Percentiles rank a stretch among this genome's conserved stretches.
These are phyloP conservation scores for Clanis bilineata DNA, from an alignment of 2,888 invertebrate species.

Conservation along the genomic window DNA sequence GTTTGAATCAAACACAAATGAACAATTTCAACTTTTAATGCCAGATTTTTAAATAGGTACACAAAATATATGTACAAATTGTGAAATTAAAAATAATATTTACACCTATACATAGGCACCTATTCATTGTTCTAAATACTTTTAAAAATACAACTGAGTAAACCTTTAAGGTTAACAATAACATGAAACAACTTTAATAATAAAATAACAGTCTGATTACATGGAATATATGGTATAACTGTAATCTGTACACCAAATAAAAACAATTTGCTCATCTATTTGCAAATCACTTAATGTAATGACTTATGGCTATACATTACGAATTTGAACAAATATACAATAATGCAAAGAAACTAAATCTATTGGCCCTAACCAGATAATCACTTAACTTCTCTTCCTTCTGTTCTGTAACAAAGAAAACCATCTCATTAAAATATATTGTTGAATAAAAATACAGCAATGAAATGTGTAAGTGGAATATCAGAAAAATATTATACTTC, in stretches of 20 bases:
- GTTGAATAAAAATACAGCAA: not conserved
- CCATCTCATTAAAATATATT: not conserved
- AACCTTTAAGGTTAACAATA: not conserved
- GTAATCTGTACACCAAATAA: not conserved
- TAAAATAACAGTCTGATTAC: not conserved
- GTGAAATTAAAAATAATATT: not conserved
- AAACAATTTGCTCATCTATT: not conserved
- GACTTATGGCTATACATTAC: not conserved
- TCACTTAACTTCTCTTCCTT: not conserved
- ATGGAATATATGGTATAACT: not conserved
- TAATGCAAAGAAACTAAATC: not conserved
- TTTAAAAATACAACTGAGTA: not conserved
- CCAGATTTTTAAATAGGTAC: not conserved
- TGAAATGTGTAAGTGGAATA: conserved; percentile 12
- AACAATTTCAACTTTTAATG: not conserved
- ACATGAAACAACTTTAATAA: not conserved
- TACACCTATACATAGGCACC: not conserved
- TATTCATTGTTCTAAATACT: not conserved
- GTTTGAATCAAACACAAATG: not conserved
- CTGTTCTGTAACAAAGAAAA: conserved; percentile 8
- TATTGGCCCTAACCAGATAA: not conserved
- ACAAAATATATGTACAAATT: not conserved
- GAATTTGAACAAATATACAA: not conserved
- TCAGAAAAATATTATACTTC: conserved; percentile 46
- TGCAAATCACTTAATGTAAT: not conserved